Evolutionary conservation across 2,797 vertebrate species (phyloP).

Genomic region (Acipenser transmontanus): DNA sequence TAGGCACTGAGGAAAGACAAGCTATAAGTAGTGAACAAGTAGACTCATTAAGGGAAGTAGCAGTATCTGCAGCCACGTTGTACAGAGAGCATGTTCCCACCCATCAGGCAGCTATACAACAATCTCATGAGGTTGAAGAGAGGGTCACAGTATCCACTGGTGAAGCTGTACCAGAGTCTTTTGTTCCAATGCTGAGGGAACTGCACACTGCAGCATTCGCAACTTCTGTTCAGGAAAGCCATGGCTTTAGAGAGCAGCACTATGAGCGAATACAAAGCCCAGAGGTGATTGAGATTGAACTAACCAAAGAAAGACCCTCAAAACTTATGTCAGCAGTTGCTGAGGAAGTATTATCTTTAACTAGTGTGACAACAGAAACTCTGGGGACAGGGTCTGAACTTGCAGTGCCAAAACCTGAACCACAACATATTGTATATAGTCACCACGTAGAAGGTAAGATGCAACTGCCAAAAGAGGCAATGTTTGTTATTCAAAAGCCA

Average conservation of each 20-base stretch:
- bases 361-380: slow-evolving; percentile 43
- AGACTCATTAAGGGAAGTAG: slow-evolving; percentile 46
- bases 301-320: slow-evolving; percentile 44
- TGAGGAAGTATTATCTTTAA: slow-evolving; percentile 58
- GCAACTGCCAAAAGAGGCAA: slow-evolving; percentile 60
- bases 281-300: slow-evolving; percentile 47
- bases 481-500: slow-evolving; percentile 42
- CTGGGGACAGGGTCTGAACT: slow-evolving; percentile 37
- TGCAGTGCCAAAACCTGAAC: slow-evolving; percentile 44
- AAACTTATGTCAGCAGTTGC: slow-evolving; percentile 56
- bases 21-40: slow-evolving; percentile 62
- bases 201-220: slow-evolving; percentile 56
- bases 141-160: slow-evolving; percentile 44
- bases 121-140: slow-evolving; percentile 60
- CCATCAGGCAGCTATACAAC: slow-evolving; percentile 60
- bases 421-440: slow-evolving; percentile 54
- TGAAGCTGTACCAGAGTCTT: slow-evolving; percentile 41
- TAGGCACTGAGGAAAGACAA: slow-evolving; percentile 67
- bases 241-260: slow-evolving; percentile 65
- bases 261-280: slow-evolving; percentile 61
- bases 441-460: slow-evolving; percentile 58
- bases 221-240: slow-evolving; percentile 59
- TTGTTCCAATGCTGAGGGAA: slow-evolving; percentile 49
- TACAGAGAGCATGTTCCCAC: slow-evolving; percentile 56
- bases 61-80: slow-evolving; percentile 57